Evolutionary conservation across 2,888 invertebrate species (phyloP).

Genomic region (Dascillus cervinus): DNA sequence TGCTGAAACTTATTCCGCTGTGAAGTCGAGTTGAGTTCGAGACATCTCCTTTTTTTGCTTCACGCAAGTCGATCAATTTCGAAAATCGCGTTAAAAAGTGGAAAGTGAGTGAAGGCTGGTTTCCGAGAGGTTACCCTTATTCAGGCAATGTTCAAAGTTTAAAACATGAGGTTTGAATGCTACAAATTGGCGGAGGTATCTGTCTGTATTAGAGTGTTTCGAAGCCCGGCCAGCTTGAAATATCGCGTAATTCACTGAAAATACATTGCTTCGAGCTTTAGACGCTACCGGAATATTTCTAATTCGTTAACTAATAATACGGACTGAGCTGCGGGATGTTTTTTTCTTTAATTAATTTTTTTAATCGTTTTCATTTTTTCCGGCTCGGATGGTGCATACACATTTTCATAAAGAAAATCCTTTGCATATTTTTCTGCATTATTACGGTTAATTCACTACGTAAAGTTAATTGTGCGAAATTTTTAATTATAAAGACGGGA

Average conservation of each 20-base stretch:
- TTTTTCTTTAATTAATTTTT: no score
- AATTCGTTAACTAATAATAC: conserved; percentile 26
- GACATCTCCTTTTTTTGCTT: no score
- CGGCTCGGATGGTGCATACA: neutral
- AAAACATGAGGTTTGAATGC: conserved; percentile 23
- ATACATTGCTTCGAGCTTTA: conserved; percentile 23
- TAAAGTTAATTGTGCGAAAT: conserved; percentile 19
- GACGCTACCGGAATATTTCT: conserved; percentile 25
- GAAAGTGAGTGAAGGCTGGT: no score
- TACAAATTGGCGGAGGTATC: conserved; percentile 31
- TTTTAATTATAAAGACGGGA: conserved; percentile 21
- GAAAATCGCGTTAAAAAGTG: no score
- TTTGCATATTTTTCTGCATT: conserved; percentile 8
- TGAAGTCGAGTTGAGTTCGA: no score
- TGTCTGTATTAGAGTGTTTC: conserved; percentile 26
- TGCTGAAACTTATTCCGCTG: no score
- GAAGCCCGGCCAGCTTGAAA: conserved; percentile 23
- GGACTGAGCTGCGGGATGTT: conserved; percentile 14
- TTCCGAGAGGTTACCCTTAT: conserved; percentile 14
- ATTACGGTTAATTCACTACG: conserved; percentile 14
- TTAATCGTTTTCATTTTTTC: no score
- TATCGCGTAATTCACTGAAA: conserved; percentile 28
- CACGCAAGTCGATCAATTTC: no score
- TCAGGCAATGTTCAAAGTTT: conserved; percentile 26
- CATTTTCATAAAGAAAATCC: conserved; percentile 4